phyloP scores from a whole-genome alignment of 2,888 invertebrate species.

The Chouioia cunea region DNA sequence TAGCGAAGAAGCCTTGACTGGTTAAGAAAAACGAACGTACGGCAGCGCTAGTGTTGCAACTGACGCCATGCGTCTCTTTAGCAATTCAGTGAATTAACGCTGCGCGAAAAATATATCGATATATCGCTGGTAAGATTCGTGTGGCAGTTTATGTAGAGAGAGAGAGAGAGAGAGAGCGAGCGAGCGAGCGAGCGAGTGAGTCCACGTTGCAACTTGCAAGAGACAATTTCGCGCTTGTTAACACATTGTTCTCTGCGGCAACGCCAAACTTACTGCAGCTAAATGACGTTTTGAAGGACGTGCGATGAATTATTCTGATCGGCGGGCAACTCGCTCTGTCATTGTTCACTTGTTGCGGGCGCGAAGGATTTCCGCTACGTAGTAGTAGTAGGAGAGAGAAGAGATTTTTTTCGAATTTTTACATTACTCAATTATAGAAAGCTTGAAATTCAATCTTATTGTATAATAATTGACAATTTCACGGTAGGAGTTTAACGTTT shows the following conservation, averaged over 20 bases:
- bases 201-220: no score
- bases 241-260: slow-evolving; percentile 8
- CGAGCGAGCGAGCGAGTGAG: no score
- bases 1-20: neutral
- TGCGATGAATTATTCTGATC: slow-evolving; percentile 39
- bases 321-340: slow-evolving; percentile 1
- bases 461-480: no score
- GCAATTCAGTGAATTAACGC: slow-evolving; percentile 29
- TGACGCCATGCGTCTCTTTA: slow-evolving; percentile 3
- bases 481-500: no score
- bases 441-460: no score
- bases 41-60: no score
- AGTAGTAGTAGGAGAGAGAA: no score
- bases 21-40: no score
- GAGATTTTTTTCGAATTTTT: no score
- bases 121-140: slow-evolving; percentile 11
- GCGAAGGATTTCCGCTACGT: neutral
- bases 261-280: slow-evolving; percentile 21
- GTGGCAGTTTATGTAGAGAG: neutral
- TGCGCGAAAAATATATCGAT: neutral
- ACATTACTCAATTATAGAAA: no score
- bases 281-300: slow-evolving; percentile 40
- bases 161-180: no score
- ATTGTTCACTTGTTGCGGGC: slow-evolving; percentile 22
- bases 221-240: slow-evolving; percentile 51